Conservation (phyloP, 1,140 invertebrate genomes). For the Cotesia typhae region DNA sequence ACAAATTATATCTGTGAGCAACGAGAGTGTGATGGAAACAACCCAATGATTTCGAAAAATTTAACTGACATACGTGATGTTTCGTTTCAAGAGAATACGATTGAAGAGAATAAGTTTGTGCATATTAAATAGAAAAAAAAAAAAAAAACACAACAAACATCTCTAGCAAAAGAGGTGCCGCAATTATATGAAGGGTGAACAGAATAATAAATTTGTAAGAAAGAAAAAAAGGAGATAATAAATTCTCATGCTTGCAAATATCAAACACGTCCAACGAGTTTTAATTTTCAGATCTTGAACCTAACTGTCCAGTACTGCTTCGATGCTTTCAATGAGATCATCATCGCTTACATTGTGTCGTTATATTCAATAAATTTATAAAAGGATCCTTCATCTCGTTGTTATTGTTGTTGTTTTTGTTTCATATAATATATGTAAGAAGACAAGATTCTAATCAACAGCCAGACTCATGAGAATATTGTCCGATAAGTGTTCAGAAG, state of each 20-base stretch:
- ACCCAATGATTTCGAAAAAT: slow-evolving; percentile 57
- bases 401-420: neutral
- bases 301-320: neutral
- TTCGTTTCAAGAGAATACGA: slow-evolving; percentile 25
- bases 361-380: neutral
- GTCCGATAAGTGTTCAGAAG: slow-evolving; percentile 23
- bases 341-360: slow-evolving; percentile 5
- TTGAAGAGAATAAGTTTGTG: neutral
- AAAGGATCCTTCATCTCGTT: too few species aligned
- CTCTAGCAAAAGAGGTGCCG: slow-evolving; percentile 15
- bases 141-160: slow-evolving; percentile 37
- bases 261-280: slow-evolving; percentile 41
- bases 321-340: too few species aligned
- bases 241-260: too few species aligned
- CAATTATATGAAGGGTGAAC: slow-evolving; percentile 3
- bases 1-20: slow-evolving; percentile 10
- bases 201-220: slow-evolving; percentile 51
- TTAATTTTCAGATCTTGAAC: slow-evolving; percentile 50
- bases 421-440: neutral
- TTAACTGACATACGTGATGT: slow-evolving; percentile 50
- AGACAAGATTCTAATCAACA: neutral
- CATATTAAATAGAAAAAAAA: neutral
- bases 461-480: slow-evolving; percentile 17
- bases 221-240: too few species aligned
- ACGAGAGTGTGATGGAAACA: slow-evolving; percentile 36